phyloP scores from a whole-genome alignment of 2,113 vertebrate genomes.

The Eira barbara region DNA sequence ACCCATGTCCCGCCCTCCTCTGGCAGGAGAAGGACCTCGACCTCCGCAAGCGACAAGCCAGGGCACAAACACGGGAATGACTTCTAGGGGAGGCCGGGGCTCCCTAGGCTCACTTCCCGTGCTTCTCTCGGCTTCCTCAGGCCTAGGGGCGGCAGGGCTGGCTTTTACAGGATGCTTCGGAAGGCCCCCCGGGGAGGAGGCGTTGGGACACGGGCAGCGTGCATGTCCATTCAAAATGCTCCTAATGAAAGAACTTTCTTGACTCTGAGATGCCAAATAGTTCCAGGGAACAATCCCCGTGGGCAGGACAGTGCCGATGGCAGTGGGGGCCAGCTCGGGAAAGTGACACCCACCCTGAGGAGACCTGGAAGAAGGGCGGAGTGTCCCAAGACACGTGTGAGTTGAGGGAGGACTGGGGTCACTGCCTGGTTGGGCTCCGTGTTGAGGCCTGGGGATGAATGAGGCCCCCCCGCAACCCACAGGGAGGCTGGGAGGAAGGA shows the following conservation, averaged over 20 bases:
- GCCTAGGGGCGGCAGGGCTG: background rate
- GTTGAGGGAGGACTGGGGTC: background rate
- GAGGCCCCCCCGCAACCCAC: fast-evolving
- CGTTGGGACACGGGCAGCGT: background rate
- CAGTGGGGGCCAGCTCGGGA: background rate
- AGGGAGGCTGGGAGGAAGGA: background rate
- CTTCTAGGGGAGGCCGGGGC: background rate
- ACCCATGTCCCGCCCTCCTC: background rate
- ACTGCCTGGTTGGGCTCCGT: fast-evolving
- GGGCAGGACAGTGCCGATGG: background rate
- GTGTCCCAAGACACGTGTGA: no score
- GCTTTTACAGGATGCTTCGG: background rate
- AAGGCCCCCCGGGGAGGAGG: no score
- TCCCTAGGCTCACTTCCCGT: no score
- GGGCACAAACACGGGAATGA: background rate
- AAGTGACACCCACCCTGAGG: background rate
- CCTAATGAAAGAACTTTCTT: background rate
- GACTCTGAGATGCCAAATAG: fast-evolving
- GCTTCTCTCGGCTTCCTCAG: background rate
- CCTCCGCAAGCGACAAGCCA: background rate
- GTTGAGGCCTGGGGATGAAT: fast-evolving
- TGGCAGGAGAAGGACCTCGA: background rate
- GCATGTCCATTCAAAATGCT: background rate
- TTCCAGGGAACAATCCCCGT: fast-evolving
- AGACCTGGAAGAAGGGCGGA: background rate